phyloP scores from a whole-genome alignment of 2,113 vertebrate genomes.

The Gadus chalcogrammus region DNA sequence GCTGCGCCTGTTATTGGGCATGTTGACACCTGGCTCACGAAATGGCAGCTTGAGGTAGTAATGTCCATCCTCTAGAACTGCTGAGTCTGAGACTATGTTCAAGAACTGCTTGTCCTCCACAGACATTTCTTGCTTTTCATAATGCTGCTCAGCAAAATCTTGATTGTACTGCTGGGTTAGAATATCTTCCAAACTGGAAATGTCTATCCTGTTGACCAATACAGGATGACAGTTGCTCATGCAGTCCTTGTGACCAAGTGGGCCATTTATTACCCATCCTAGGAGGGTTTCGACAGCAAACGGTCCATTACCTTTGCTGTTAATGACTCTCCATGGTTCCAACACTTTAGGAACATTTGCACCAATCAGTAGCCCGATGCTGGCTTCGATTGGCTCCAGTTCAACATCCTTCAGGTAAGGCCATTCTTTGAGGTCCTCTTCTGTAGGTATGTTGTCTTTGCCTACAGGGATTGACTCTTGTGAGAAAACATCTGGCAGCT shows the following conservation, averaged over 20 bases:
- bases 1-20: too few species aligned
- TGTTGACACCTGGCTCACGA: too few species aligned
- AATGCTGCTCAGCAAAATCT: background rate
- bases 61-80: too few species aligned
- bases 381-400: background rate
- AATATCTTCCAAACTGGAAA: background rate
- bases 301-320: background rate
- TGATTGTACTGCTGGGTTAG: background rate
- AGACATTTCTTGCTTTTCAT: too few species aligned
- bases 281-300: background rate
- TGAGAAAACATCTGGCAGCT: too few species aligned
- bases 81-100: too few species aligned
- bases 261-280: conserved; percentile 1
- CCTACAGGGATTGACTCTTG: too few species aligned
- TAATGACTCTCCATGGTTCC: background rate
- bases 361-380: background rate
- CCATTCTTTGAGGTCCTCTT: too few species aligned
- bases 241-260: background rate
- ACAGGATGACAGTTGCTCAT: background rate
- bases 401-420: background rate
- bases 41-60: too few species aligned
- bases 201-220: background rate
- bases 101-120: too few species aligned
- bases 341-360: background rate
- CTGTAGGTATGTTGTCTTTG: too few species aligned